Percentiles rank a stretch among this genome's conserved stretches.
phyloP scores from a whole-genome alignment of 1,140 invertebrate genomes.

The Anthonomus grandis region DNA sequence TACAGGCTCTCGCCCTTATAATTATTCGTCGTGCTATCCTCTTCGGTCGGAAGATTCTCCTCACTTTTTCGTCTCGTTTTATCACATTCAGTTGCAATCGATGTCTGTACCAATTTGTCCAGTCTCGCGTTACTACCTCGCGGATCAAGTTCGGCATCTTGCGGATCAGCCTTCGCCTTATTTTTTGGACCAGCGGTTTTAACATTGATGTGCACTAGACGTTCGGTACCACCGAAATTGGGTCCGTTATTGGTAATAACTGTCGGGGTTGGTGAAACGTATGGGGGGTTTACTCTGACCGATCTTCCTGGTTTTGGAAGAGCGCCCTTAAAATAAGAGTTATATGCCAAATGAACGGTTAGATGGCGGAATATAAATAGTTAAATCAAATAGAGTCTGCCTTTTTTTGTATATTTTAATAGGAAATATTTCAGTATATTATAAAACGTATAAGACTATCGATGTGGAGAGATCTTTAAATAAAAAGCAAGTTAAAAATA shows the following conservation, averaged over 20 bases:
- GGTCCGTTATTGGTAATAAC: not conserved
- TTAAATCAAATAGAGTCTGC: too few relatives aligned
- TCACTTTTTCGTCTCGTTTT: constrained; percentile 1
- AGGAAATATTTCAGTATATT: too few relatives aligned
- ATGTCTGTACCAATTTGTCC: constrained; percentile 6
- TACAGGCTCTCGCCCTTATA: not conserved
- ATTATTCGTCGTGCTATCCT: not conserved
- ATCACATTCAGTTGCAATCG: not conserved
- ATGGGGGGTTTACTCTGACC: constrained; percentile 24
- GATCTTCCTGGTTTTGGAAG: constrained; percentile 33
- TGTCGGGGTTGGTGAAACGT: not conserved
- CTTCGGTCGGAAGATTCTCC: not conserved
- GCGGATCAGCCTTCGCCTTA: not conserved
- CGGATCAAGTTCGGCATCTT: constrained; percentile 12
- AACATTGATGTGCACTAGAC: constrained; percentile 23
- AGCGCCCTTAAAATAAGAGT: constrained; percentile 25
- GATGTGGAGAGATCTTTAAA: too few relatives aligned
- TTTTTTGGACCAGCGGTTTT: constrained; percentile 17
- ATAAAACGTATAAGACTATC: too few relatives aligned
- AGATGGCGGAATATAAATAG: too few relatives aligned
- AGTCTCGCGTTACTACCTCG: not conserved
- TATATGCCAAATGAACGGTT: too few relatives aligned
- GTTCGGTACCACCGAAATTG: constrained; percentile 12
- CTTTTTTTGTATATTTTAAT: too few relatives aligned
- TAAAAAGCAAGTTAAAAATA: too few relatives aligned